Evolutionary conservation across 2,797 vertebrate genomes (phyloP), one percentile per base, ranked within the genome.

Genomic region (Brotula barbata): DNA sequence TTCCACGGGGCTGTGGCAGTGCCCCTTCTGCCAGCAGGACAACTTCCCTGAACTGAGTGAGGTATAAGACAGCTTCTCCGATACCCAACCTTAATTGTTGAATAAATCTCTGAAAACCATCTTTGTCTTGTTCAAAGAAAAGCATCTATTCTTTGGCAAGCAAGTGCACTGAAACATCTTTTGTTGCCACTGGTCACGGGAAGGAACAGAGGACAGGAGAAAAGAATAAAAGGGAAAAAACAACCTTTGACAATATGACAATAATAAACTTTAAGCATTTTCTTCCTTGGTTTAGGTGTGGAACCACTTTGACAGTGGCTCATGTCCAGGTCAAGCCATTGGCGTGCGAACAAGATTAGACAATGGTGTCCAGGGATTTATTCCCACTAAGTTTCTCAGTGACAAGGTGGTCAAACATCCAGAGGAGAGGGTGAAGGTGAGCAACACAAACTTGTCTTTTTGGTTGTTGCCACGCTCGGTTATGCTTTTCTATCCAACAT

Each of bases 301-400:
- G 97, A 99, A 99, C 86, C 97, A 99, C 83, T 99, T 99, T 77
- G 97, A 99, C 85, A 99, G 97, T 0, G 97, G 97, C 31, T 98
- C 97, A 0, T 99, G 97, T 86, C 97, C 97, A 0, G 97, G 97
- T 62, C 97, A 99, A 78, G 96, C 97, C 70, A 97, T 99, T 6
- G 97, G 97, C 17, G 97, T 99, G 67, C 94, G 97, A 80, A 91
- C 90, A 14, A 92, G 97, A 19, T 88, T 99, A 80, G 97, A 99
- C 87, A 99, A 99, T 3, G 94, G 95, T 0, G 97, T 99, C 17
- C 94, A 95, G 48, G 97, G 97, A 60, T 99, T 99, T 71, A 97
- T 99, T 75, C 97, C 97, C 69, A 99, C 97, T 7, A 99, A 99
- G 77, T 99, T 98, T 76, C 94, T 99, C 36, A 99, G 97, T 62